Base-by-base conservation (phyloP, 2,113 vertebrate species). In the Promerops cafer region DNA sequence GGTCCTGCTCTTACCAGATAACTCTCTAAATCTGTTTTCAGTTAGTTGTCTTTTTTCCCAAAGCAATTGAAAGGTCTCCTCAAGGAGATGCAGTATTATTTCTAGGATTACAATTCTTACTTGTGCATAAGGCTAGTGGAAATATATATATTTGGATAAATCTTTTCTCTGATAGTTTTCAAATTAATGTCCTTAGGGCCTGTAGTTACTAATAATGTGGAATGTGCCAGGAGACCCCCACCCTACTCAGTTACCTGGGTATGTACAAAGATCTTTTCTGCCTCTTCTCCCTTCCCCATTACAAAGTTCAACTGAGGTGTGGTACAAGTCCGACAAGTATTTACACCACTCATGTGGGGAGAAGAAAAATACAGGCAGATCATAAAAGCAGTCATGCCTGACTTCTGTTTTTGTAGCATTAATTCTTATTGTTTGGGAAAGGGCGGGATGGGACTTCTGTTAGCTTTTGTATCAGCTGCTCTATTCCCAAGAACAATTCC, bases 401-500 rank as follows among this genome's bases (percentile, higher is more conserved):
- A 50, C 35, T 40, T 83, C 75, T 66, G 11, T 18, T 37, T 70
- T 53, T 47, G 11, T 81, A 49, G 31, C 50, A 16, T 3, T 53
- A 3, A 75, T 68, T 60, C 68, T 64, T 83, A 35, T 77, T 83
- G 39, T 54, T 64, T 1, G 4, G 30, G 35, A 24, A 68, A 85
- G 52, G 39, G 20, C 0, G 0, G 31, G 17, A 20, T 5, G 7
- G 37, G 26, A n/a, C 8, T 66, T 83, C 1, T 3, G 19, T 65
- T 57, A 84, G 20, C 6, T 60, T 17, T 45, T 70, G 6, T 35
- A 39, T 66, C 12, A 42, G 3, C 31, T 83, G 33, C 20, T 84
- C 2, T 56, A 13, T 57, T 91, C 15, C 30, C 31, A 68, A 54
- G 53, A 79, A 37, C 5, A 57, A 11, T n/a, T 86, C 26, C 22